Percentiles rank a stretch among this genome's conserved stretches.
Evolutionary conservation across 2,797 vertebrate genomes (phyloP).

Genomic region (Otolemur crassicaudatus): DNA sequence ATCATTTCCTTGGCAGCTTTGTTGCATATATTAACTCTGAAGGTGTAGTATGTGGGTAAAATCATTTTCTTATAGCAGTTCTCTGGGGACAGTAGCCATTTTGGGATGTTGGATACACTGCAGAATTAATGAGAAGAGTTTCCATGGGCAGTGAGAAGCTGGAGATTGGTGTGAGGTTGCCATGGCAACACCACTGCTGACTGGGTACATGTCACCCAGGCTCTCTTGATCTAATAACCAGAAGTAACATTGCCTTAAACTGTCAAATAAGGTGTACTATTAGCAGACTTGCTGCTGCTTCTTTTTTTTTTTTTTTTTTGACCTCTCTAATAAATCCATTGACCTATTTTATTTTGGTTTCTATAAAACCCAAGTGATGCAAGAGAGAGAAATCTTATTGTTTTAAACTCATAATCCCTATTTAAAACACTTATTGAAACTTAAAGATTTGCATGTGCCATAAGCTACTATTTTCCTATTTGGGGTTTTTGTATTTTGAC

Average conservation of each 20-base stretch:
- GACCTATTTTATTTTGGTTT: conserved; percentile 41
- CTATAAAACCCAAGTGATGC: conserved; percentile 25
- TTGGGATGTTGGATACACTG: conserved; percentile 31
- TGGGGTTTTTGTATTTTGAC: conserved; percentile 42
- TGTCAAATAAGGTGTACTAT: conserved; percentile 56
- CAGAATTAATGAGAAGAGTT: conserved; percentile 74
- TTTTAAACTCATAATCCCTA: conserved; percentile 37
- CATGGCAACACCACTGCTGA: conserved; percentile 77
- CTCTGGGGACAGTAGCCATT: conserved; percentile 50
- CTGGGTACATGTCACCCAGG: conserved; percentile 46
- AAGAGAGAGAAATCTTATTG: conserved; percentile 14
- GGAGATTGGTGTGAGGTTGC: conserved; percentile 76
- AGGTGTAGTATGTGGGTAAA: neutral
- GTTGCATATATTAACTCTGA: neutral
- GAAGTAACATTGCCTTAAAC: conserved; percentile 68
- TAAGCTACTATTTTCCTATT: neutral
- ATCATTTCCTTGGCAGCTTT: conserved; percentile 1
- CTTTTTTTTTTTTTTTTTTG: neutral
- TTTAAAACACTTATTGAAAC: conserved; percentile 45
- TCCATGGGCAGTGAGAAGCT: neutral
- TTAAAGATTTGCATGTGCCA: neutral
- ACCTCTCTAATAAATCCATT: conserved; percentile 27
- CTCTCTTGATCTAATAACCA: conserved; percentile 77
- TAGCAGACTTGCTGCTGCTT: conserved; percentile 45
- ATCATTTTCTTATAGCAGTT: conserved; percentile 27